Conservation (phyloP, 2,888 invertebrate genomes). For the Himalopsyche japonica region DNA sequence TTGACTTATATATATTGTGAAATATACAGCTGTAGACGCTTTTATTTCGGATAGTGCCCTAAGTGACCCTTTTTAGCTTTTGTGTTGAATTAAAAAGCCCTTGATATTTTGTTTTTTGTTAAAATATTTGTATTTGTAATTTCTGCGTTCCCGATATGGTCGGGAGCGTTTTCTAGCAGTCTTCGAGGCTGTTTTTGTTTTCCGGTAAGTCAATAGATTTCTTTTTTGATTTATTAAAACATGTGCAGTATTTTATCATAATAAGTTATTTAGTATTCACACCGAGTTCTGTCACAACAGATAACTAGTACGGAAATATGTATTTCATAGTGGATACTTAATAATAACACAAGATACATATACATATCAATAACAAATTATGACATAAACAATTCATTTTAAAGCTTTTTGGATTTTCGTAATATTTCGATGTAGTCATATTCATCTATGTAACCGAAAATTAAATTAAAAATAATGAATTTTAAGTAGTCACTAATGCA, state of each 20-base stretch:
- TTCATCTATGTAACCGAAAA: too few species aligned
- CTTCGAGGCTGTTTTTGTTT: constrained; percentile 22
- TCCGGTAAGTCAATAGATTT: constrained; percentile 26
- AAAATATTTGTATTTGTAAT: background rate
- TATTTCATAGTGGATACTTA: background rate
- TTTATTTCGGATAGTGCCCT: background rate
- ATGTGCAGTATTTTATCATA: too few species aligned
- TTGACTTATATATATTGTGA: background rate
- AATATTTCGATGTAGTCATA: background rate
- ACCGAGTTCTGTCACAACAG: background rate
- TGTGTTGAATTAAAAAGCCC: background rate
- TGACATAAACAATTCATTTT: background rate
- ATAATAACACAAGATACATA: background rate
- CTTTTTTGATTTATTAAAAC: background rate
- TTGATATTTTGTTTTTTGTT: background rate
- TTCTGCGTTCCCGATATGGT: constrained; percentile 35
- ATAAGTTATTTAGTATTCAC: too few species aligned
- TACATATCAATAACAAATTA: background rate
- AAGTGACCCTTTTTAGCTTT: background rate
- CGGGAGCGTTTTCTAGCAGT: constrained; percentile 40
- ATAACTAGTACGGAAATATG: background rate
- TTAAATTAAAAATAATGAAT: too few species aligned
- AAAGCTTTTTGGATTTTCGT: background rate
- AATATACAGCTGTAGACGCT: background rate
- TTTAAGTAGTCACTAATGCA: too few species aligned